phyloP scores from a whole-genome alignment of 2,797 vertebrate genomes.

The Molossus molossus region DNA sequence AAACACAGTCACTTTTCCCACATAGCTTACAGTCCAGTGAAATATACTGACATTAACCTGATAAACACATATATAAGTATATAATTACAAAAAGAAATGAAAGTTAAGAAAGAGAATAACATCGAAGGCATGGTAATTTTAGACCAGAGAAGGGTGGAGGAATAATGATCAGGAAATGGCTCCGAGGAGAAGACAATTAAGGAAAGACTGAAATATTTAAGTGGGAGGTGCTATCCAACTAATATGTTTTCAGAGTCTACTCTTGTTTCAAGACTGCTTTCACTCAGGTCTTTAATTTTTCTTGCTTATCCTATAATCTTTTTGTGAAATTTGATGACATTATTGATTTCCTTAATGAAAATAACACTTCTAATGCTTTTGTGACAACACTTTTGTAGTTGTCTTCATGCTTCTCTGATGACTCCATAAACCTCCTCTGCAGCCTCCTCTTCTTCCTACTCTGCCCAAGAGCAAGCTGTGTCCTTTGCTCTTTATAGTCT shows the following conservation, averaged over 20 bases:
- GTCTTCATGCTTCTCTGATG: background rate
- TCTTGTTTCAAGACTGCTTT: conserved; percentile 48
- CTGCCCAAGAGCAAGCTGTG: background rate
- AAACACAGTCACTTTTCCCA: conserved; percentile 38
- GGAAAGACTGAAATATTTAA: conserved; percentile 21
- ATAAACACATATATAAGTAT: conserved; percentile 4
- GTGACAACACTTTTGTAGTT: background rate
- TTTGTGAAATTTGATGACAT: conserved; percentile 21
- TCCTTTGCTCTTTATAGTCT: conserved; percentile 13
- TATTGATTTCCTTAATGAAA: conserved; percentile 50
- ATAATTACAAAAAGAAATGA: conserved; percentile 25
- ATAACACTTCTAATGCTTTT: background rate
- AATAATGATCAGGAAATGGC: conserved; percentile 56
- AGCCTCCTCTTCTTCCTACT: background rate
- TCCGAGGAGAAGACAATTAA: conserved; percentile 48
- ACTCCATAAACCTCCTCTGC: background rate
- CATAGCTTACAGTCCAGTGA: background rate
- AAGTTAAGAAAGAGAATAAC: conserved; percentile 9
- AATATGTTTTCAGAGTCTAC: conserved; percentile 4
- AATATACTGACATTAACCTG: conserved; percentile 38
- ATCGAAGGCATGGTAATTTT: background rate
- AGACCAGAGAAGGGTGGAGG: background rate
- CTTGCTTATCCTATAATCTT: conserved; percentile 34
- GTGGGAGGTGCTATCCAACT: background rate
- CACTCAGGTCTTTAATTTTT: background rate